Base-by-base conservation (phyloP, 2,888 invertebrate species). In the Thecocarcelia acutangulata region DNA sequence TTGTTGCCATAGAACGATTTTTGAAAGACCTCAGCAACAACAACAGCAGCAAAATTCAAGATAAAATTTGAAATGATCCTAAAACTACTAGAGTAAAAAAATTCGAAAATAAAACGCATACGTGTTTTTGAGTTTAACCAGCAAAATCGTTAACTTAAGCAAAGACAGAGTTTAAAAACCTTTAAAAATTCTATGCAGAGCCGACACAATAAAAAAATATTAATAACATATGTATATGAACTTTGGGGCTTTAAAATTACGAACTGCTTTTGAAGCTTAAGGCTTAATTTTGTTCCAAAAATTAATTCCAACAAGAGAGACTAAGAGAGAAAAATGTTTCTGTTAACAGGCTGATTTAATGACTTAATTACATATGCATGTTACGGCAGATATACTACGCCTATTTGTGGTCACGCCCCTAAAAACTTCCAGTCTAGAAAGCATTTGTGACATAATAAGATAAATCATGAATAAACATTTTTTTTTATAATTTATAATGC, bases 321-420 rank as follows among this genome's bases (percentile, higher is more conserved):
- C 37, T 15, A 2, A 56, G 21, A 19, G 33, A 8, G 33, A 33
- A 33, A 33, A 33, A 33, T 33, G 9, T 8, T 21, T 42, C 12
- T 37, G 15, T 1, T 15, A 15, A 21, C 17, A 37, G 9, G 58
- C 17, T 46, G 46, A 3, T 24, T 42, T 58, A 68, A 75, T 44
- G n/a, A 52, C 66, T 52, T 75, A 75, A 75, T 75, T 68, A 75
- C 44, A 68, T 12, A 19, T 33, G 2, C 19, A 50, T 48, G 19
- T 68, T 54, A 12, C 2, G 21, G 42, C 50, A 50, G 59, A 1
- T 59, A 33, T 15, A 13, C 12, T 37, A 63, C 63, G 73, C 73
- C 73, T 44, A 73, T 54, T 73, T 61, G 3, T 8, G 15, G 46
- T 6, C 42, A 61, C 72, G 72, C 52, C 72, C 19, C 6, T 9